A percentile compares a stretch with the other conserved stretches of the same genome.
These are phyloP conservation scores for Hylomyscus alleni DNA, from an alignment of 2,797 vertebrate species.

Conservation along the genomic window DNA sequence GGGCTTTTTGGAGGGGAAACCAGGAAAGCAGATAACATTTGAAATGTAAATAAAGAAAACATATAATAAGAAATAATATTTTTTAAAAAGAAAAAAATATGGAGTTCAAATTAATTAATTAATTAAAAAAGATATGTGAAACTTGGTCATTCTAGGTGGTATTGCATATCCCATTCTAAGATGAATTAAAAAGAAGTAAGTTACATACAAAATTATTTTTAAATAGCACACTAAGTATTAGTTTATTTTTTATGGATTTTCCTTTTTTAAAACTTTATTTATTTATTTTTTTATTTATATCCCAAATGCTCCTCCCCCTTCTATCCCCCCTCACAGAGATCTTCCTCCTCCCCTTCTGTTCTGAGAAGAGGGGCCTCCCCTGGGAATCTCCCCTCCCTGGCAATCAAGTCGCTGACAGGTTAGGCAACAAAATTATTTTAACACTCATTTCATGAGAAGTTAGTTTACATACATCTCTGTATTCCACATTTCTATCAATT, in stretches of 20 bases:
- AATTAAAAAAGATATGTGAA: neutral
- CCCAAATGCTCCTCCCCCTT: neutral
- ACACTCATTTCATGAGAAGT: neutral
- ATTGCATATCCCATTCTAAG: neutral
- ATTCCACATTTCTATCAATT: neutral
- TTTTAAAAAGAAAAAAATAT: no score
- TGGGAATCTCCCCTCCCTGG: neutral
- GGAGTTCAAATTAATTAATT: no score
- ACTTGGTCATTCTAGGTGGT: neutral
- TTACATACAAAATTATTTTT: neutral
- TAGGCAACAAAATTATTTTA: neutral
- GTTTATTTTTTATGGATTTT: neutral
- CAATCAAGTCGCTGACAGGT: neutral
- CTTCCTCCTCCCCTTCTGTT: neutral
- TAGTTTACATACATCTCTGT: neutral
- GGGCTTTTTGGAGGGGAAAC: no score
- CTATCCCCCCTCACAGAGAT: neutral
- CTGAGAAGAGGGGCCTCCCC: neutral
- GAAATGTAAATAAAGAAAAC: no score
- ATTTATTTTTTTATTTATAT: neutral
- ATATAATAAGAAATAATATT: no score
- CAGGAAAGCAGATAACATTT: no score
- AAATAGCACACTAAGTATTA: neutral
- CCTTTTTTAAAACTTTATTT: neutral
- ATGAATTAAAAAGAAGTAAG: neutral